Evolutionary conservation across 2,888 invertebrate species (phyloP), one percentile per base, ranked within the genome.

Genomic region (Saturnia japonica): DNA sequence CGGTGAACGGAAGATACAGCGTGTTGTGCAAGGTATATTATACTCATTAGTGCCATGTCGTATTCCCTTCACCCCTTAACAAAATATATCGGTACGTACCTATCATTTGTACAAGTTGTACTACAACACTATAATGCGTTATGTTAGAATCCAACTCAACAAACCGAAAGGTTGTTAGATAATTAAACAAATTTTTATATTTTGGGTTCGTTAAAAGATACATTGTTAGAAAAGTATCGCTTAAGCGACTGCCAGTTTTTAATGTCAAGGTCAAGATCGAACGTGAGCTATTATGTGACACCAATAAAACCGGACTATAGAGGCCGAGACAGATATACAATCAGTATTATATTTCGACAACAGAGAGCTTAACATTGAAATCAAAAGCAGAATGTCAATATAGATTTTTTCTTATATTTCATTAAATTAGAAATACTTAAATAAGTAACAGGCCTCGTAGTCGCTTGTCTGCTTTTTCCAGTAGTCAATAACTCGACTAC

Each of bases 1-100:
- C 76, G 82, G 88, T 85, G 88, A 89, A 80, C 88, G 90, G 88
- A 86, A 83, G 85, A 85, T 77, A 79, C 73, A 72, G 71, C 72
- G 70, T 57, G 75, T 87, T 89, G 83, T 85, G 86, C 82, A 89
- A 90, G 78, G 70, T 72, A 73, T 78, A 84, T 84, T 60, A 60
- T 28, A 60, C 57, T 60, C 28, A 28, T 60, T 62, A 74, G 80
- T n/a, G 19, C 40, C n/a, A n/a, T n/a, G n/a, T n/a, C 19, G 40
- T 64, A 40, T 40, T 84, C 87, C 87, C 88, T 87, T 89, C 88
- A 86, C 85, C 82, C 82, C 75, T 75, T 68, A 51, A 54, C 11
- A 54, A 68, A 14, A 28, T 54, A 1, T 28, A 34, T 34, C n/a
- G n/a, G n/a, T n/a, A n/a, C 16, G 28, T 47, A 3, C 22, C 22